Evolutionary conservation across 2,888 invertebrate species (phyloP).

Genomic region (Macropis europaea): DNA sequence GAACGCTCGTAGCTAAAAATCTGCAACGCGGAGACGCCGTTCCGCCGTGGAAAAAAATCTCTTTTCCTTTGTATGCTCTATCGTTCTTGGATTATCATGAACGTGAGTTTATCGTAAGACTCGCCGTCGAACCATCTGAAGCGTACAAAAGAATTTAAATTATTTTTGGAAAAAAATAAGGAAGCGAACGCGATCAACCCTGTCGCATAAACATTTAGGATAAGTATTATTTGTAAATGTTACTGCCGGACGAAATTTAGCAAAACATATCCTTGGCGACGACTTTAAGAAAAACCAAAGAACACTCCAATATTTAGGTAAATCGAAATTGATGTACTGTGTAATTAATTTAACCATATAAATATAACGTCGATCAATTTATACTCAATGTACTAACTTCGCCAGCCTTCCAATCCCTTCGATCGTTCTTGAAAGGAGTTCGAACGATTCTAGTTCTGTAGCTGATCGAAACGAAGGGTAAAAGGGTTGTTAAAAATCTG

Average conservation of each 20-base stretch:
- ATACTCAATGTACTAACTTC: background rate
- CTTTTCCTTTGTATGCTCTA: background rate
- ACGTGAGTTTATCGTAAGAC: background rate
- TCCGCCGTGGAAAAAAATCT: background rate
- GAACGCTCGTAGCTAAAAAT: conserved; percentile 1
- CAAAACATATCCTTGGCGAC: background rate
- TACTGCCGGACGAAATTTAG: background rate
- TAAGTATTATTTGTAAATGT: conserved; percentile 25
- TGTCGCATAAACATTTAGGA: background rate
- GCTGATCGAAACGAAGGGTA: background rate
- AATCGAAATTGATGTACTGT: background rate
- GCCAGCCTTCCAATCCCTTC: background rate
- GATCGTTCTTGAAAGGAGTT: background rate
- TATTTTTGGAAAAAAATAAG: conserved; percentile 2
- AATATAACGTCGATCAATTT: conserved; percentile 6
- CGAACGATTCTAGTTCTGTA: background rate
- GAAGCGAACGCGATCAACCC: background rate
- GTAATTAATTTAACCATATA: conserved; percentile 2
- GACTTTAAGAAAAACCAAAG: conserved; percentile 6
- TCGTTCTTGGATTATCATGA: background rate
- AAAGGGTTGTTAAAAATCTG: background rate
- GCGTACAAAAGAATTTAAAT: background rate
- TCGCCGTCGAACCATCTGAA: background rate
- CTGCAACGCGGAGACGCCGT: background rate
- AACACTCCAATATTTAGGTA: background rate